phyloP scores from a whole-genome alignment of 2,113 vertebrate species.

The Lampris megalopsis region DNA sequence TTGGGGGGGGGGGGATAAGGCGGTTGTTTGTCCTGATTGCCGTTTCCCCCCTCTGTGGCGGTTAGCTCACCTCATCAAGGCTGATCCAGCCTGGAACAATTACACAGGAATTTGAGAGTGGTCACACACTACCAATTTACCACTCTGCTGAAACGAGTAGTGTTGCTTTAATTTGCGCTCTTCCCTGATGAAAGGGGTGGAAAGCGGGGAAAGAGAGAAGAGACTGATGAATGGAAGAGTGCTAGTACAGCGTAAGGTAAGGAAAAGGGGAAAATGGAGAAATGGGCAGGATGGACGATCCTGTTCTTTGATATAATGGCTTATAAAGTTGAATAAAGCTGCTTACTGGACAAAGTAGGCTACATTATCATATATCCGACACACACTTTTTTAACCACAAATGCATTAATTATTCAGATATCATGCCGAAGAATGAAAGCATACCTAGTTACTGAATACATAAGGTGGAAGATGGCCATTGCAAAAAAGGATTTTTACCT shows the following conservation, averaged over 20 bases:
- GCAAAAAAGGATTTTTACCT: too few relatives aligned
- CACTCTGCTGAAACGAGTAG: conserved; percentile 19
- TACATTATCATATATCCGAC: too few relatives aligned
- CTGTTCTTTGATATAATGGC: too few relatives aligned
- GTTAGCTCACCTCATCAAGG: conserved; percentile 20
- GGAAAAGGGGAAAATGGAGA: conserved; percentile 2
- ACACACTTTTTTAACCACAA: too few relatives aligned
- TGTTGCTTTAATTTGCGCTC: conserved; percentile 21
- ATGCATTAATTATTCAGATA: too few relatives aligned
- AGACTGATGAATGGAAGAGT: neutral
- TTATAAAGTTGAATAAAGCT: too few relatives aligned
- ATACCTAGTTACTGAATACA: too few relatives aligned
- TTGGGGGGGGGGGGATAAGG: neutral
- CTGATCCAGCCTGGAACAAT: conserved; percentile 36
- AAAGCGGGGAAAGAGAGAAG: neutral
- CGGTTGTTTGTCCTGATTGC: conserved; percentile 5
- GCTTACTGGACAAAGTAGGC: too few relatives aligned
- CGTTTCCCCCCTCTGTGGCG: neutral
- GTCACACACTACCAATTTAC: conserved; percentile 44
- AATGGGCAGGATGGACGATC: neutral
- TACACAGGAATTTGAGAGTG: conserved; percentile 52
- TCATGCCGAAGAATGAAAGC: too few relatives aligned
- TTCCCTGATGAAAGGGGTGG: conserved; percentile 11
- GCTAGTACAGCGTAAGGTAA: neutral
- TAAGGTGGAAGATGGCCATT: too few relatives aligned